Evolutionary conservation across 2,113 vertebrate species (phyloP), one percentile per base, ranked within the genome.

Genomic region (Corythoichthys haematopterus): DNA sequence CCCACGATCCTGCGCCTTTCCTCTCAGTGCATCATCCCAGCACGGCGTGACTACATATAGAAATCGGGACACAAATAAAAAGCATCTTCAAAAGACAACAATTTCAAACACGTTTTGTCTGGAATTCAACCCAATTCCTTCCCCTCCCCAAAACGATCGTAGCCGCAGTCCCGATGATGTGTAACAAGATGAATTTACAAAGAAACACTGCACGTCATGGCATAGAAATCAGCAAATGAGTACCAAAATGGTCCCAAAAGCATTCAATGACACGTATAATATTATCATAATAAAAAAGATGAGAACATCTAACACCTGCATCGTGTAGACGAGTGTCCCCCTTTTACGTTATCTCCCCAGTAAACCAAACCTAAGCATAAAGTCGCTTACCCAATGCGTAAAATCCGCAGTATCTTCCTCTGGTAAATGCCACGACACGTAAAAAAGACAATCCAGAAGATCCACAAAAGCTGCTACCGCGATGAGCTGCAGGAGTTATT

Each of bases 11-110:
- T 78, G 84, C 72, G 55, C 68, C 20, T 69, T 52, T 66, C 72
- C 82, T 68, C 82, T 91, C 88, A 90, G 78, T 77, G 89, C 88
- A 88, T 81, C 88, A 79, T 90, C 78, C 75, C 77, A 55, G 71
- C 66, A 6, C 71, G 69, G 59, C 71, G 69, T 69, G 3, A 74
- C 82, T 83, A 62, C n/a, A 20, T 4, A 43, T 4, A 61, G 38
- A 61, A 58, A 60, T 45, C 6, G 71, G 14, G 8, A 45, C 38
- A 61, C 0, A 55, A 10, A 55, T 10, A 36, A 57, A 36, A 36
- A 36, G 13, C 33, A 57, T 36, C 12, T 14, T 6, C 2, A 5
- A 11, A 12, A 60, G 4, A 75, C 2, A 65, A 50, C 53, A 65
- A 5, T 6, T 1, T 5, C n/a, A 11, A 16, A 3, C 20, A 8